Base-by-base conservation (phyloP, 2,797 vertebrate species). In the Macroramphosus scolopax region DNA sequence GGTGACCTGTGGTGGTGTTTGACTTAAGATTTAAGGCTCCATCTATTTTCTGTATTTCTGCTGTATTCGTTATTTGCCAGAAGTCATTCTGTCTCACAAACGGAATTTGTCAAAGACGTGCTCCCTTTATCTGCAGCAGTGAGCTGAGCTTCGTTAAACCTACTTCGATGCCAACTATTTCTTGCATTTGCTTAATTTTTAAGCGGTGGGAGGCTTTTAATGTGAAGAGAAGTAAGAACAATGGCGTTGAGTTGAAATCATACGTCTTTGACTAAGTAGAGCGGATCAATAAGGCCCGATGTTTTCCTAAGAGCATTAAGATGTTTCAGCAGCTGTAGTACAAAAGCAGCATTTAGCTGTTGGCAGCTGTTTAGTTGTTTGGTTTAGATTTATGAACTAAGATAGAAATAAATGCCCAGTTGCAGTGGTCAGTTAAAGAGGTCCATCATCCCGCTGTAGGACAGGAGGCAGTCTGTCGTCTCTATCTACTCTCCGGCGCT, bases 261-360 rank as follows among this genome's bases (percentile, higher is more conserved):
- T 33, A 59, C 17, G 24, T 53, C 40, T 44, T 33, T 36, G 8
- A 63, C 43, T 67, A 62, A 67, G 41, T 45, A 15, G 44, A 47
- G 13, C n/a, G 37, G 39, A 40, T 63, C 42, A 38, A 17, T 17
- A 25, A 42, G 11, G 17, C 52, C n/a, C 18, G n/a, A n/a, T n/a
- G n/a, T n/a, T n/a, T n/a, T 62, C 57, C 36, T 7, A 10, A 62
- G 8, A 41, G 16, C 9, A 5, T 46, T 18, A 50, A 32, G 33
- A 42, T 8, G 17, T 64, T 51, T 53, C 20, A 40, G 53, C 34
- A 50, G 25, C 39, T 32, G 29, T 10, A 43, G 10, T 22, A 2
- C 24, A 52, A 65, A 6, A 18, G 31, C 31, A 32, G 31, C n/a
- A n/a, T n/a, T n/a, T n/a, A n/a, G n/a, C n/a, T n/a, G 31, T 32